Evolutionary conservation across 2,113 vertebrate genomes (phyloP), one percentile per base, ranked within the genome.

Genomic region (Malaclemys terrapin): DNA sequence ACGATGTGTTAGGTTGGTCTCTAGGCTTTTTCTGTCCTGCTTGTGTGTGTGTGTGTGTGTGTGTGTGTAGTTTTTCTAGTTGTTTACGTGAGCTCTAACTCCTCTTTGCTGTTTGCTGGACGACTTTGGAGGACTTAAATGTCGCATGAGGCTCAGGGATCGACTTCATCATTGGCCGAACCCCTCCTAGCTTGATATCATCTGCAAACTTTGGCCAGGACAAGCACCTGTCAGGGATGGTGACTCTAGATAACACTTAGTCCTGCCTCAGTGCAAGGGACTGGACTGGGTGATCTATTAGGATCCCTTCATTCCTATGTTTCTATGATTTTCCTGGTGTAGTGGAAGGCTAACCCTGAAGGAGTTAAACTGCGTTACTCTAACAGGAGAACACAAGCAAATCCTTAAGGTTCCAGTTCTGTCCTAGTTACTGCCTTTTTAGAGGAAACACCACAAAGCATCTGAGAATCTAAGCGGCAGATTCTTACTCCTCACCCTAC

Each of bases 101-200:
- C 69, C 1, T 0, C 75, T 38, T 53, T 25, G 31, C 47, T 79
- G 35, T 29, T 1, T 0, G 0, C 0, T 69, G 42, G 3, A 75
- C 17, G 2, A 80, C 1, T 31, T 20, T 2, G 19, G 49, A 45
- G 82, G 84, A 56, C 75, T 2, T 1, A 16, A 27, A 22, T 29
- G 27, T 27, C 2, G 6, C 12, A 27, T 6, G 24, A 76, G 56
- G 9, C 16, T n/a, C 16, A 2, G 1, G 8, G 20, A 59, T 59
- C 27, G 6, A 13, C 27, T 59, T 11, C 12, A 59, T 57, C 56
- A 5, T 5, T 57, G 56, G 56, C 11, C 10, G 5, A 57, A 57
- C 25, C 11, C 11, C 4, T 57, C 56, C 56, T 11, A 56, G 54
- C 22, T 56, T 56, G 54, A 8, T 54, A 54, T 54, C 19, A 9